These are phyloP conservation scores for Poeciliopsis infans DNA, from an alignment of 2,797 vertebrate genomes.

Conservation along the genomic window DNA sequence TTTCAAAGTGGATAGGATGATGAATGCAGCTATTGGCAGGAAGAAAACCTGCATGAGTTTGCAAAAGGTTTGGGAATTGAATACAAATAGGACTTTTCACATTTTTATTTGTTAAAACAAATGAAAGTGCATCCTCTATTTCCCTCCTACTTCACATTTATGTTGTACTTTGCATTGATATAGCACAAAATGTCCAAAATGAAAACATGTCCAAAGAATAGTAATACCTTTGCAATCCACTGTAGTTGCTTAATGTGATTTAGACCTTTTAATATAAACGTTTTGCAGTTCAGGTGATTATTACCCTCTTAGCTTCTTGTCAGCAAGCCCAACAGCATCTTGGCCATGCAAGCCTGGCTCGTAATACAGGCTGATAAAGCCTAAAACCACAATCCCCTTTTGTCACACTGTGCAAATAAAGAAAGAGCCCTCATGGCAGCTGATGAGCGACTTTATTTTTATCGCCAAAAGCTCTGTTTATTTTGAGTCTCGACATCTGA, in stretches of 20 bases:
- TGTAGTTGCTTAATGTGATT: not conserved
- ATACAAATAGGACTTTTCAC: not conserved
- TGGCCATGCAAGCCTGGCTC: slow-evolving; percentile 42
- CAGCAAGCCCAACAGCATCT: slow-evolving; percentile 24
- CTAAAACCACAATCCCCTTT: slow-evolving; percentile 42
- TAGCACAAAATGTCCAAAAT: not conserved
- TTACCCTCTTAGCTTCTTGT: not conserved
- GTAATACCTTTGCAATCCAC: not conserved
- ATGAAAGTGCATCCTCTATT: not conserved
- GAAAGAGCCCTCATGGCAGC: slow-evolving; percentile 41
- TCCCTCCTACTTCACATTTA: not conserved
- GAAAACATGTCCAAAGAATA: not conserved
- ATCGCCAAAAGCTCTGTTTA: slow-evolving; percentile 72
- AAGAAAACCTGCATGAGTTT: not conserved
- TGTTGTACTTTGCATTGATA: not conserved
- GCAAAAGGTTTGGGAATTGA: not conserved
- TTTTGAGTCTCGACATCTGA: slow-evolving; percentile 81
- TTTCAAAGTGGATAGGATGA: not conserved
- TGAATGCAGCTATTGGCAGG: not conserved
- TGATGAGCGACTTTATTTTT: slow-evolving; percentile 70
- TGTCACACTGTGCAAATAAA: slow-evolving; percentile 68
- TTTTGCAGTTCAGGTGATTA: not conserved
- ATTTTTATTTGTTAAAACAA: not conserved
- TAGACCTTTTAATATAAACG: not conserved
- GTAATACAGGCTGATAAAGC: slow-evolving; percentile 50